phyloP scores from a whole-genome alignment of 2,888 invertebrate species.

The Morinoia aosen region DNA sequence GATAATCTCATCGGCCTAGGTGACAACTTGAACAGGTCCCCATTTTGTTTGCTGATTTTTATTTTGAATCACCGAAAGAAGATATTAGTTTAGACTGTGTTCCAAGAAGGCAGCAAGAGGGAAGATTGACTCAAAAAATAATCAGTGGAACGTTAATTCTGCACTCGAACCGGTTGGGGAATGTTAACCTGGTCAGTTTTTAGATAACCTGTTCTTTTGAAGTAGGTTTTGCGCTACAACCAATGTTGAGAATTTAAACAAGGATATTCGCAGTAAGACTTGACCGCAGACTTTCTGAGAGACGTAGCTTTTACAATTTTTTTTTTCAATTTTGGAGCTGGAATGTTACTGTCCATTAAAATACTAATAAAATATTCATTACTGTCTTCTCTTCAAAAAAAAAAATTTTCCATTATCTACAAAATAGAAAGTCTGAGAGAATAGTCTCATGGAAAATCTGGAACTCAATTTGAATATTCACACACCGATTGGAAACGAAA shows the following conservation, averaged over 20 bases:
- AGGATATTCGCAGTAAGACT: no score
- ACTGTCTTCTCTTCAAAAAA: not conserved
- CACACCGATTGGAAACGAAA: not conserved
- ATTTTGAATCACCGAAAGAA: no score
- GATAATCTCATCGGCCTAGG: no score
- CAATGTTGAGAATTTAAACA: no score
- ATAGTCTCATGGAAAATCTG: not conserved
- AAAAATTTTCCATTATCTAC: not conserved
- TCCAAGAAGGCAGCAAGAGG: not conserved
- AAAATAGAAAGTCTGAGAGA: not conserved
- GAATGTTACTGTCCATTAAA: not conserved
- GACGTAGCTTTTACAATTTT: no score
- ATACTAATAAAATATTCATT: not conserved
- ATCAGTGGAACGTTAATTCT: not conserved
- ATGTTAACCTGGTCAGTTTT: not conserved
- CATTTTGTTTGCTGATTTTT: no score
- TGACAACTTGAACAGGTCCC: no score
- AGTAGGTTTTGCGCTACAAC: not conserved
- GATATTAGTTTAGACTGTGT: not conserved
- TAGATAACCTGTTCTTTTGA: not conserved
- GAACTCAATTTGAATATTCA: not conserved
- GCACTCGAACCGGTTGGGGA: not conserved
- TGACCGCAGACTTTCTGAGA: no score
- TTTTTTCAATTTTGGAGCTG: no score
- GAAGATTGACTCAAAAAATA: not conserved